Base-by-base conservation (phyloP, 2,888 invertebrate genomes). In the Drosophila nr. perissopoda region DNA sequence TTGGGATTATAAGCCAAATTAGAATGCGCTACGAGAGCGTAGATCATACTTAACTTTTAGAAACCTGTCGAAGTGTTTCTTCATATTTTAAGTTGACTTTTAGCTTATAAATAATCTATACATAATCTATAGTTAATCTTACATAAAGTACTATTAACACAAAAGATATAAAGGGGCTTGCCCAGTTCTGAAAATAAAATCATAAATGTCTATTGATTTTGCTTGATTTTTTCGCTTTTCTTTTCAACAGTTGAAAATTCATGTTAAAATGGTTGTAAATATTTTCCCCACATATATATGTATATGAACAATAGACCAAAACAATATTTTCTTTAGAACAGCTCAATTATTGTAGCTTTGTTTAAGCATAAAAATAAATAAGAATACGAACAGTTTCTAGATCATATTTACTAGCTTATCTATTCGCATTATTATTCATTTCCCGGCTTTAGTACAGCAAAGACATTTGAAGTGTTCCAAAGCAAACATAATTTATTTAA, bases 1-100 rank as follows among this genome's bases (percentile, higher is more conserved):
- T 51, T 45, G 27, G 13, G 64, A 54, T 38, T 63, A 51, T 58
- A 21, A 69, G 16, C 29, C 40, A 71, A 34, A 31, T 57, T 40
- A 16, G 18, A 5, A 42, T 58, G 40, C 64, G 60, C 56, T 69
- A 48, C 59, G 6, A 7, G 4, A 29, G 3, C 25, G 13, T 34
- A 29, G 45, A 29, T 42, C 40, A 53, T 59, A 61, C 64, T 34
- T 60, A 16, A 25, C 21, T 11, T 29, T n/a, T 34, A 10, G 4
- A 38, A 38, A 38, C 8, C 10, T n/a, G 5, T 40, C n/a, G n/a
- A n/a, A 40, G 10, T 18, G 40, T 18, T 40, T n/a, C 2, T 40
- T n/a, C 4, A 38, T 40, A 40, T 40, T 40, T 40, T 40, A 5
- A 10, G 40, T n/a, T 40, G n/a, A n/a, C 10, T 11, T 40, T n/a